Percentiles rank a stretch among this genome's conserved stretches.
phyloP scores from a whole-genome alignment of 2,888 invertebrate genomes.

The Orthosia gracilis region DNA sequence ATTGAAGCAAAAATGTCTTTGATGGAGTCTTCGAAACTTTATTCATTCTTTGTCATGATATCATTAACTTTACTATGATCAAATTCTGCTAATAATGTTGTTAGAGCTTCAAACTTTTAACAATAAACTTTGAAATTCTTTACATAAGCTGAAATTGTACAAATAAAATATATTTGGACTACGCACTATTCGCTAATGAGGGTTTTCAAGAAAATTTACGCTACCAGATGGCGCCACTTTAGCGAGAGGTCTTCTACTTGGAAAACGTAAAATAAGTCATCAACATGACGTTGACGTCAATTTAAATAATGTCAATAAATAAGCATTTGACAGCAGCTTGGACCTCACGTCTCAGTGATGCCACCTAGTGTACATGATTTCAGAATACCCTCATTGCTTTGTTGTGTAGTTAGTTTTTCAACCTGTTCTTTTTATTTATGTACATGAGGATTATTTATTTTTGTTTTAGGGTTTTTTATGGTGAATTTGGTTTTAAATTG shows the following conservation, averaged over 20 bases:
- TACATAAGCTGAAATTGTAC: background rate
- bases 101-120: conserved; percentile 7
- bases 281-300: no score
- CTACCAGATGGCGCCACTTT: no score
- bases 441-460: background rate
- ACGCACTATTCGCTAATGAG: conserved; percentile 6
- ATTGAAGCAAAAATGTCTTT: conserved; percentile 45
- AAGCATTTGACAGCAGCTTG: no score
- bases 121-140: background rate
- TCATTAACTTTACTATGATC: conserved; percentile 30
- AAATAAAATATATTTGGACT: background rate
- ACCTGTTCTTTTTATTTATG: background rate
- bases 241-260: no score
- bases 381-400: no score
- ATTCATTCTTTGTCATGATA: conserved; percentile 45
- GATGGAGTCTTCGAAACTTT: conserved; percentile 44
- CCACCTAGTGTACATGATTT: no score
- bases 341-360: no score
- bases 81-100: conserved; percentile 32
- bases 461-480: background rate
- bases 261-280: no score
- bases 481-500: background rate
- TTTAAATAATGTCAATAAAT: no score
- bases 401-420: conserved; percentile 14
- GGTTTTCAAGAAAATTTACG: no score